phyloP scores from a whole-genome alignment of 2,888 invertebrate species.

The Ichneumon xanthorius region DNA sequence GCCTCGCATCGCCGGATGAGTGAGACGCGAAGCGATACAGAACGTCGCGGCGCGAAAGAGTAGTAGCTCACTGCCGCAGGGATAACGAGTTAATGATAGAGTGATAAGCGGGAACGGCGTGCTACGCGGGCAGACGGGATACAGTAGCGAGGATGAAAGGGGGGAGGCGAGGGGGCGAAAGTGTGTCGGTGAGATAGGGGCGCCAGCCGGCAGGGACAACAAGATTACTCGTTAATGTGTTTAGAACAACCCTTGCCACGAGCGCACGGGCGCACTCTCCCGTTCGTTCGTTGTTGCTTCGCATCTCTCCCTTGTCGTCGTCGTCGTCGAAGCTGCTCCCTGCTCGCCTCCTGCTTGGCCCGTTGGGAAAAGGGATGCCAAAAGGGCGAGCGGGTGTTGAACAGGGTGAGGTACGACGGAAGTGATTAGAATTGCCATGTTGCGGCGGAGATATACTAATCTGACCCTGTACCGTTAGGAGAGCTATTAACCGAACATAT shows the following conservation, averaged over 20 bases:
- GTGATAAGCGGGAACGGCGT: slow-evolving; percentile 72
- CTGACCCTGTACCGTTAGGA: not conserved
- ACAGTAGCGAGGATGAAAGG: slow-evolving; percentile 48
- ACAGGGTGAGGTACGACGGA: slow-evolving; percentile 18
- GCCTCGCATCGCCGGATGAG: slow-evolving; percentile 34
- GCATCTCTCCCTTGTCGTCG: slow-evolving; percentile 43
- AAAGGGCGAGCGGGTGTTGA: slow-evolving; percentile 11
- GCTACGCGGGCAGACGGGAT: slow-evolving; percentile 39
- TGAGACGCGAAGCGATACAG: slow-evolving; percentile 58
- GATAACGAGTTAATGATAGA: slow-evolving; percentile 78
- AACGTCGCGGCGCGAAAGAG: slow-evolving; percentile 40
- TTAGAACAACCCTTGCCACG: slow-evolving; percentile 75
- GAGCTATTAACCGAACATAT: not conserved
- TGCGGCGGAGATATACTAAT: slow-evolving; percentile 15
- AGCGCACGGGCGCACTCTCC: slow-evolving; percentile 58
- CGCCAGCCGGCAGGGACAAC: slow-evolving; percentile 73
- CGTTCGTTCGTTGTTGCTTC: slow-evolving; percentile 28
- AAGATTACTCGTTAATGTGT: slow-evolving; percentile 79
- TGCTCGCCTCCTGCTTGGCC: slow-evolving; percentile 50
- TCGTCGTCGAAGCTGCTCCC: slow-evolving; percentile 55
- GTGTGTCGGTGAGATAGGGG: slow-evolving; percentile 71
- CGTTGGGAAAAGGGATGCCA: slow-evolving; percentile 19
- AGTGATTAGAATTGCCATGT: slow-evolving; percentile 46
- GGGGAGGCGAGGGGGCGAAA: slow-evolving; percentile 30
- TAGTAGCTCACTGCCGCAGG: slow-evolving; percentile 61